Conservation (phyloP, 2,113 vertebrate species). For the Ivindomyrus marchei region DNA sequence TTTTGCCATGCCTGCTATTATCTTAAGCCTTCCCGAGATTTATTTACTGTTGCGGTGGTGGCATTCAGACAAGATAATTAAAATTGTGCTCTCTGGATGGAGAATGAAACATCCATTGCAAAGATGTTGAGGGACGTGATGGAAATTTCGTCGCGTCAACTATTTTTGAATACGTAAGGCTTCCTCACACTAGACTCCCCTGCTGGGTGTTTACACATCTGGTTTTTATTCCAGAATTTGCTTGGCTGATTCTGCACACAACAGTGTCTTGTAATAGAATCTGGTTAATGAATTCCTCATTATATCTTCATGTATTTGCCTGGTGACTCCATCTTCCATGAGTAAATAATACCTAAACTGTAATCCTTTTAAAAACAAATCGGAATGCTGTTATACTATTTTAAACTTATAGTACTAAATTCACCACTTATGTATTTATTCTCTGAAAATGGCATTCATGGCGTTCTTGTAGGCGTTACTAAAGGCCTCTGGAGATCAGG, state of each 20-base stretch:
- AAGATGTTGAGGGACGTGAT: background rate
- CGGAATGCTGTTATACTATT: background rate
- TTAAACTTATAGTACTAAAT: background rate
- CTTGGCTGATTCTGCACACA: background rate
- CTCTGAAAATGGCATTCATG: background rate
- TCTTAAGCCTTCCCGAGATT: background rate
- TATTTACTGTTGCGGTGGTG: background rate
- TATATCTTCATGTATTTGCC: background rate
- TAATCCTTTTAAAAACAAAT: background rate
- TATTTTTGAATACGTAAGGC: background rate
- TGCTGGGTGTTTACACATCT: background rate
- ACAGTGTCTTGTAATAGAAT: background rate
- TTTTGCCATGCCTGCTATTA: background rate
- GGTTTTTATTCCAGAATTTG: background rate
- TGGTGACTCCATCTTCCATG: background rate
- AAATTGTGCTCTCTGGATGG: background rate
- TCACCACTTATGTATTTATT: background rate
- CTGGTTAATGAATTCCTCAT: background rate
- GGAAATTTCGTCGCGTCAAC: background rate
- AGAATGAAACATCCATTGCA: background rate
- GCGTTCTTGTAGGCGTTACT: background rate
- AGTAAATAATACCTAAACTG: background rate
- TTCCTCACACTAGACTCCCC: background rate
- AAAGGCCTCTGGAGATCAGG: background rate
- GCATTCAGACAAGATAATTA: conserved; percentile 10